Evolutionary conservation across 2,113 vertebrate genomes (phyloP), one percentile per base, ranked within the genome.

Genomic region (Neotragus pygmaeus): DNA sequence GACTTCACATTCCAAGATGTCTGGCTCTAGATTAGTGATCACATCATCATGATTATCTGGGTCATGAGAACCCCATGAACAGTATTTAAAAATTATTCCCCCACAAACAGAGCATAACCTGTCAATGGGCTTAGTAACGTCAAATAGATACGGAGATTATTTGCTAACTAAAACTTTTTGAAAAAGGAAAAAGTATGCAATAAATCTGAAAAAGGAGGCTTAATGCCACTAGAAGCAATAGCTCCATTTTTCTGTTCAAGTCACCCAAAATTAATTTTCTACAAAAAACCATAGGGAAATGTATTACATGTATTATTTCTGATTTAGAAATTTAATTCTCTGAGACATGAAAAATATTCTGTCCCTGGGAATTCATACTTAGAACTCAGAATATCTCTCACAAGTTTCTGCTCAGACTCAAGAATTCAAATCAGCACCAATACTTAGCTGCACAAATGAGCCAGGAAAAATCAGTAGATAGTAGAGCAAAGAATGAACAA

Each of bases 21-120:
- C n/a, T n/a, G n/a, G n/a, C n/a, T n/a, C n/a, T n/a, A n/a, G n/a
- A n/a, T n/a, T n/a, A n/a, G n/a, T n/a, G n/a, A n/a, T n/a, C n/a
- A n/a, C n/a, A n/a, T n/a, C n/a, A n/a, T n/a, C n/a, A n/a, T n/a
- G n/a, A n/a, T n/a, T n/a, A n/a, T n/a, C n/a, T n/a, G n/a, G n/a
- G n/a, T n/a, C n/a, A n/a, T n/a, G n/a, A n/a, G n/a, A n/a, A n/a
- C n/a, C n/a, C n/a, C n/a, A n/a, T n/a, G n/a, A n/a, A n/a, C n/a
- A 77, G 11, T 43, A 93, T 87, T 97, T 94, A 90, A 97, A 94
- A 97, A 97, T 94, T 95, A 98, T 90, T 90, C 64, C 77, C 53
- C 55, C 57, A 10, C 5, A 96, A 86, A 97, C 27, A 95, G 94
- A 95, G 49, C 28, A 95, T 28, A 88, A 17, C 5, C 10, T 90